These are phyloP conservation scores for Himalopsyche phryganea DNA, from an alignment of 1,140 invertebrate genomes.

Conservation along the genomic window DNA sequence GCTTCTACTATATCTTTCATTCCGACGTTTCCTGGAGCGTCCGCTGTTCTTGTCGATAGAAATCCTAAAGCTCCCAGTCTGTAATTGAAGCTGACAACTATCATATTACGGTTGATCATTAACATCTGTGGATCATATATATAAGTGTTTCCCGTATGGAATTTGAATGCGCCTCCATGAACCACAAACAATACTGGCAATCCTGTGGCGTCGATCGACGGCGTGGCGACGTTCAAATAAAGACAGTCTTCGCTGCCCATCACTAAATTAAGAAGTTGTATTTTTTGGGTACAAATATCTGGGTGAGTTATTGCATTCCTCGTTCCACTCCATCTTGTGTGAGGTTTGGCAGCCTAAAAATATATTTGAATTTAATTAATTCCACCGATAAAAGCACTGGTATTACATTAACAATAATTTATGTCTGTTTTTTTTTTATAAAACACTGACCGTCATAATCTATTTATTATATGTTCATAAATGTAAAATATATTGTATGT, in stretches of 20 bases:
- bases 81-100: conserved; percentile 55
- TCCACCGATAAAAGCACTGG: too few species aligned
- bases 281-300: conserved; percentile 25
- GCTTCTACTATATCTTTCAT: conserved; percentile 67
- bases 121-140: conserved; percentile 50
- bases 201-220: conserved; percentile 30
- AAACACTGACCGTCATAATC: too few species aligned
- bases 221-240: conserved; percentile 40
- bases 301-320: conserved; percentile 43
- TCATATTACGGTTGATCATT: conserved; percentile 52
- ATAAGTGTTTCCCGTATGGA: conserved; percentile 45
- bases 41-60: conserved; percentile 59
- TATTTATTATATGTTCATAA: too few species aligned
- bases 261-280: too few species aligned
- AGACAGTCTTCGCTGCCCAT: conserved; percentile 39
- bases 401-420: too few species aligned
- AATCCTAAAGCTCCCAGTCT: conserved; percentile 64
- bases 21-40: conserved; percentile 67
- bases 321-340: conserved; percentile 46
- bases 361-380: too few species aligned
- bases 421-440: too few species aligned
- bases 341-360: conserved; percentile 47
- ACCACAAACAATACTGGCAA: conserved; percentile 65
- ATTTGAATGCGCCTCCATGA: conserved; percentile 63
- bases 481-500: too few species aligned